Conservation (phyloP, 2,113 vertebrate genomes). For the Eupsittula cactorum region DNA sequence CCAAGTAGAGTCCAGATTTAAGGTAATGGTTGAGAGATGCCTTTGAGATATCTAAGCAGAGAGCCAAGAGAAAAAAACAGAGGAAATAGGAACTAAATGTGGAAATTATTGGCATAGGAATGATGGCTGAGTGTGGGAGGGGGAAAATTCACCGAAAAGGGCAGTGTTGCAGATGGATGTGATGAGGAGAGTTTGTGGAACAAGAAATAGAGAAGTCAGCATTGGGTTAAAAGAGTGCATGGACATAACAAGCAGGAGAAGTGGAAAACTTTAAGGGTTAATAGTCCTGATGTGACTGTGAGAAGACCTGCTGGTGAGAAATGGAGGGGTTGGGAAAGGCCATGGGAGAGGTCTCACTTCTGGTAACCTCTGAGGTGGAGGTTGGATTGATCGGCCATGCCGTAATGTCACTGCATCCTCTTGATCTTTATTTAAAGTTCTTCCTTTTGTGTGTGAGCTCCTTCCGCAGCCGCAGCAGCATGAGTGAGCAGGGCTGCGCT, state of each 20-base stretch:
- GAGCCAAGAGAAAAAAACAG: neutral
- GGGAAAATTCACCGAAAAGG: neutral
- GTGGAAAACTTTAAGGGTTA: neutral
- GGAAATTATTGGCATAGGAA: neutral
- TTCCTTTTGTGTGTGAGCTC: conserved; percentile 3
- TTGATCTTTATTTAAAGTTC: conserved; percentile 62
- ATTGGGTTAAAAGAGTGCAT: neutral
- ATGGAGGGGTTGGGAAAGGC: conserved; percentile 41
- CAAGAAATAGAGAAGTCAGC: neutral
- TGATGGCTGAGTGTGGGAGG: neutral
- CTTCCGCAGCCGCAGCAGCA: neutral
- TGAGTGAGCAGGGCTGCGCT: neutral
- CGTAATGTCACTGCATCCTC: neutral
- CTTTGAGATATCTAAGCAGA: neutral
- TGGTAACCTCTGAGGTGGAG: conserved; percentile 33
- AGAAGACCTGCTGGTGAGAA: conserved; percentile 43
- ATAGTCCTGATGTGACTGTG: neutral
- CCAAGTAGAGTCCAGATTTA: neutral
- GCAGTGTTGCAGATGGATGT: neutral
- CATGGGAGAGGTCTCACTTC: neutral
- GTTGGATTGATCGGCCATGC: neutral
- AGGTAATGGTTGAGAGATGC: neutral
- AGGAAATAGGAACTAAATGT: neutral
- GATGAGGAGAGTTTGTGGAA: neutral
- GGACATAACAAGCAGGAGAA: neutral